Evolutionary conservation across 2,888 invertebrate genomes (phyloP), one percentile per base, ranked within the genome.

Genomic region (Epinotia brunnichana): DNA sequence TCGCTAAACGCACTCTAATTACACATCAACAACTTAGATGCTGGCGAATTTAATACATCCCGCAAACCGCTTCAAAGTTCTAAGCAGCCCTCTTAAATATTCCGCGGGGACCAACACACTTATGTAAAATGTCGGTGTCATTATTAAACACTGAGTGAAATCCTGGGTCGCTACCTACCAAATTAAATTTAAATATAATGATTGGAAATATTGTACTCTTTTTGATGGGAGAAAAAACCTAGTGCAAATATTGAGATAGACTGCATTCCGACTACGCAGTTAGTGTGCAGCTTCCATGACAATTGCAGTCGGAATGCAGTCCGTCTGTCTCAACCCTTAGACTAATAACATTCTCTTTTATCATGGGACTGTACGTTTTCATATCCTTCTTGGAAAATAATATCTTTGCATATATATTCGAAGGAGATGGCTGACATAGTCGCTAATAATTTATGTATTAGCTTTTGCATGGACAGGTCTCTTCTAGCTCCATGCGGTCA

Each of bases 11-110:
- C 62, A 54, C 68, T 51, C 62, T 72, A 51, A 72, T 72, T 68
- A 72, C 57, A 68, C 62, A 57, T 35, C 67, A 68, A 57, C 51
- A 62, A 72, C 51, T 68, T 63, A 62, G 63, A 61, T 67, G 70
- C 63, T 69, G 56, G 39, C 53, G 69, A 73, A 73, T 73, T 73
- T 68, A 70, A 73, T 74, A 73, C 69, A 64, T 61, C 51, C 67
- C 56, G 54, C 59, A 53, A 77, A 77, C 76, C 77, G 74, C 76
- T 70, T 75, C 76, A 73, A 77, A 77, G 75, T 76, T 76, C 74
- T 76, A 70, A 76, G 73, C 74, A 75, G 74, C 70, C 69, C 72
- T 67, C 74, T 73, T 69, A 69, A 74, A 63, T 70, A 73, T 67
- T 74, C 74, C 73, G 60, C 68, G 17, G 71, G 63, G 73, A 64